These are phyloP conservation scores for Setipinna tenuifilis DNA, from an alignment of 2,797 vertebrate genomes.

Conservation along the genomic window DNA sequence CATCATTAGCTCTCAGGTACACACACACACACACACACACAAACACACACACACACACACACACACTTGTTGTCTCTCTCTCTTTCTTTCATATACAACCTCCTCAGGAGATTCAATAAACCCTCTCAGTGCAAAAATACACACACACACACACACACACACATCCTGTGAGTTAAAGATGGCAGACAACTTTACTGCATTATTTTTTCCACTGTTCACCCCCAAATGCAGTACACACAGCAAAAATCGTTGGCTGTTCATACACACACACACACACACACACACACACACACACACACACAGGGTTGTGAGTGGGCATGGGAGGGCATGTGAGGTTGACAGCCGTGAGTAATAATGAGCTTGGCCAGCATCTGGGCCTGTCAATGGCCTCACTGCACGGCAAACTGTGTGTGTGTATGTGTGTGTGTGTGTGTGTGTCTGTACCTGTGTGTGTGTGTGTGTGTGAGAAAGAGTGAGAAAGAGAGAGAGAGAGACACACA, in stretches of 20 bases:
- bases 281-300: neutral
- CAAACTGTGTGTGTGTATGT: neutral
- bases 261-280: neutral
- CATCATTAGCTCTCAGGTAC: slow-evolving; percentile 91
- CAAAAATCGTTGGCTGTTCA: no score
- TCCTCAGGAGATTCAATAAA: neutral
- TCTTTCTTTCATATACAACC: no score
- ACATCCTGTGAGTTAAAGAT: neutral
- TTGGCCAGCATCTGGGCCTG: neutral
- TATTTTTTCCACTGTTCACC: neutral
- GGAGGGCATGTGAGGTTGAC: neutral
- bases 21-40: neutral
- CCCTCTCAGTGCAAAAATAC: no score
- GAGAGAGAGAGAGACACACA: no score
- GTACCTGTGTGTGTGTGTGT: no score
- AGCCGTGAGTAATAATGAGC: neutral
- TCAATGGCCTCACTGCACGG: neutral
- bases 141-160: slow-evolving; percentile 10
- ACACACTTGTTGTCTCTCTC: no score
- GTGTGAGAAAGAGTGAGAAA: no score
- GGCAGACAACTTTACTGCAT: no score
- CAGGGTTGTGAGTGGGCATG: neutral
- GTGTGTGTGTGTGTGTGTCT: slow-evolving; percentile 10
- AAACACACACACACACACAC: neutral
- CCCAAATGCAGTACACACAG: neutral